Percentiles rank a stretch among this genome's conserved stretches.
Evolutionary conservation across 2,888 invertebrate genomes (phyloP).

Genomic region (Idaea aversata): DNA sequence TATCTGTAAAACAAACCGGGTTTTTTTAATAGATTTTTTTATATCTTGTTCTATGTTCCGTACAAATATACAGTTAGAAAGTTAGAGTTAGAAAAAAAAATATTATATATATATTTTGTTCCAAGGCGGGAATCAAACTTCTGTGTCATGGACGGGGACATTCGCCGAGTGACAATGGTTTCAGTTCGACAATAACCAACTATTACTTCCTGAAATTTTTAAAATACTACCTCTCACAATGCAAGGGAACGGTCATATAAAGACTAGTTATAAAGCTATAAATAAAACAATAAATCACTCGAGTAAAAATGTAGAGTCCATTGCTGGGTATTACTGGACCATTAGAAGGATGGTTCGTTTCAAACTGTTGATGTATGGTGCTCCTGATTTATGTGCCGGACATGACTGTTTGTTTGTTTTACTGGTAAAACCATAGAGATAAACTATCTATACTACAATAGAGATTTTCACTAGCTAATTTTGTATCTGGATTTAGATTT

Average conservation of each 20-base stretch:
- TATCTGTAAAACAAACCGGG: too few relatives aligned
- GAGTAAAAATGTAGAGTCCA: slow-evolving; percentile 32
- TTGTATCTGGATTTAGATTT: not conserved
- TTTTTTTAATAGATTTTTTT: too few relatives aligned
- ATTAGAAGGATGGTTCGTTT: slow-evolving; percentile 39
- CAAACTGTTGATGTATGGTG: slow-evolving; percentile 44
- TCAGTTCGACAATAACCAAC: too few relatives aligned
- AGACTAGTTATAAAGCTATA: slow-evolving; percentile 11
- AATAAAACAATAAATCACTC: slow-evolving; percentile 30
- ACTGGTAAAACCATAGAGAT: slow-evolving; percentile 5
- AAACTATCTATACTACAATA: not conserved
- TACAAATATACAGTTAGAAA: too few relatives aligned
- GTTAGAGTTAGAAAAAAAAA: too few relatives aligned
- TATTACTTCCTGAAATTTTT: too few relatives aligned
- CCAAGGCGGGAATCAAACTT: too few relatives aligned
- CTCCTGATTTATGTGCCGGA: slow-evolving; percentile 45
- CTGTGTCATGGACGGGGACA: too few relatives aligned
- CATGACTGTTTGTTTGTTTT: slow-evolving; percentile 22
- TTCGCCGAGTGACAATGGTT: too few relatives aligned
- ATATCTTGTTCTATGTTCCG: too few relatives aligned
- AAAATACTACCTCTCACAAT: not conserved
- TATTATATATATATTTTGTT: too few relatives aligned
- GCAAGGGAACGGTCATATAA: not conserved
- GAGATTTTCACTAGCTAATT: not conserved
- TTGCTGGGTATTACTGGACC: slow-evolving; percentile 41